Evolutionary conservation across 2,888 invertebrate species (phyloP).

Genomic region (Petrophora chlorosata): DNA sequence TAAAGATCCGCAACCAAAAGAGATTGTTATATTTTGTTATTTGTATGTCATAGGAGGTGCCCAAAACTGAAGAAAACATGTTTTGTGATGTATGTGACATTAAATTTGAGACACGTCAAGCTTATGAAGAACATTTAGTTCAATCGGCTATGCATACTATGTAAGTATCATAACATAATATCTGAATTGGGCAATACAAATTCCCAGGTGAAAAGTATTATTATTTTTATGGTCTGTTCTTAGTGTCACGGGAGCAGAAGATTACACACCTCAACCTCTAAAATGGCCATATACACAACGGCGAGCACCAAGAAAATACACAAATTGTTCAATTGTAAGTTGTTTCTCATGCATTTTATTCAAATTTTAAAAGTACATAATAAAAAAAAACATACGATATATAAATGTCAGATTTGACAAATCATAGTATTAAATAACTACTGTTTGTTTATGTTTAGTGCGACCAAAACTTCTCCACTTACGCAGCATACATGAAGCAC

Average conservation of each 20-base stretch:
- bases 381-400: too few relatives aligned
- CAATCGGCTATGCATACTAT: background rate
- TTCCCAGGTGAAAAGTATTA: too few relatives aligned
- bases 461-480: background rate
- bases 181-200: too few relatives aligned
- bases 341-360: too few relatives aligned
- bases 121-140: background rate
- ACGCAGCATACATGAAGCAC: background rate
- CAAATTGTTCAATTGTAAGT: slow-evolving; percentile 8
- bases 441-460: background rate
- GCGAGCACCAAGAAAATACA: slow-evolving; percentile 4
- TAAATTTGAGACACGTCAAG: background rate
- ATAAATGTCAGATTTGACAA: too few relatives aligned
- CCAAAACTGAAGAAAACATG: background rate
- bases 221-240: background rate
- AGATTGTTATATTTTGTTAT: too few relatives aligned
- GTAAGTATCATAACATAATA: background rate
- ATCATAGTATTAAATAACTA: too few relatives aligned
- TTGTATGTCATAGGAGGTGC: background rate
- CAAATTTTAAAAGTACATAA: too few relatives aligned
- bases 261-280: background rate
- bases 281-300: background rate
- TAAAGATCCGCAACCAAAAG: too few relatives aligned
- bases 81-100: background rate
- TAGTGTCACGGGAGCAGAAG: background rate